Evolutionary conservation across 2,797 vertebrate genomes (phyloP).

Genomic region (Ficedula albicollis): DNA sequence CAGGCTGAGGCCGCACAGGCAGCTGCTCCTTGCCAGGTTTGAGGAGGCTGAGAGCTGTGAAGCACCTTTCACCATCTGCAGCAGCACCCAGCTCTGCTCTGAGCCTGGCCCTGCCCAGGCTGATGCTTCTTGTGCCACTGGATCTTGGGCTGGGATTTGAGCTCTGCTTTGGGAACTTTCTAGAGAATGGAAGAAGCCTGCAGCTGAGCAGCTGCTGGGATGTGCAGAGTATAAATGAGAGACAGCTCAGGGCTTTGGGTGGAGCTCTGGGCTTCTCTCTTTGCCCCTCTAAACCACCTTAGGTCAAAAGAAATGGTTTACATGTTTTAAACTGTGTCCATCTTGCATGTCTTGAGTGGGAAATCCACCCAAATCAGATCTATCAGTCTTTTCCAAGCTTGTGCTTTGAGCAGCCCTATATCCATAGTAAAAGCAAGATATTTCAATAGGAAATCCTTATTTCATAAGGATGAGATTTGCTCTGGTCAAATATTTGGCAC

Average conservation of each 20-base stretch:
- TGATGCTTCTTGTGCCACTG: not conserved
- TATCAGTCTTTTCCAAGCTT: not conserved
- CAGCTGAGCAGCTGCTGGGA: not conserved
- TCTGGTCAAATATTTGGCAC: not conserved
- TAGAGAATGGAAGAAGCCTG: not conserved
- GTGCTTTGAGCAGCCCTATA: not conserved
- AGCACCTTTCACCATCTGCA: not conserved
- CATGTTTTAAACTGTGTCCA: not conserved
- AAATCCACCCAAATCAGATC: not conserved
- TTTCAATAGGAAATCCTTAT: not conserved
- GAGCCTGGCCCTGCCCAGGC: not conserved
- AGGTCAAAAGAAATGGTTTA: not conserved
- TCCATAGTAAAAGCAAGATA: not conserved
- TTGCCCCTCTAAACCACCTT: not conserved
- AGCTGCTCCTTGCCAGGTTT: not conserved
- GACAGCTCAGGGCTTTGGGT: not conserved
- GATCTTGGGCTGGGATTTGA: not conserved
- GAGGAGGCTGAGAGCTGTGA: not conserved
- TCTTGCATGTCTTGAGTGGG: not conserved
- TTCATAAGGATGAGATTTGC: not conserved
- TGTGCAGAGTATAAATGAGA: not conserved
- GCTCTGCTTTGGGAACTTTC: not conserved
- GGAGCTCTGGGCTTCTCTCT: not conserved
- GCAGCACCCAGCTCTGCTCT: not conserved
- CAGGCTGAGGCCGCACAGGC: not conserved